Conservation (phyloP, 2,797 vertebrate genomes). For the Crax fasciolata region DNA sequence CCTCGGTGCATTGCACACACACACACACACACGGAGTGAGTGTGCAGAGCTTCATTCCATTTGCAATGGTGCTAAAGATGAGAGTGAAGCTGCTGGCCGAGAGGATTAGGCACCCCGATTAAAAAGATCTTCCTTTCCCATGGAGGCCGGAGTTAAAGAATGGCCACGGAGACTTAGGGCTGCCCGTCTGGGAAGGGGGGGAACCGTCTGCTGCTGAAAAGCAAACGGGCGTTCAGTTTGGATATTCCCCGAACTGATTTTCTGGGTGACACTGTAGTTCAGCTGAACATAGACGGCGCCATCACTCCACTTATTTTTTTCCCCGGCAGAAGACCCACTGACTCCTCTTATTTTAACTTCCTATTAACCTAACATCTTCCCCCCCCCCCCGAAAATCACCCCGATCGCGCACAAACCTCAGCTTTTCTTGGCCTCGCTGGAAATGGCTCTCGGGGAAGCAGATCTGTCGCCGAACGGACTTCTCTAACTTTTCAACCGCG, state of each 20-base stretch:
- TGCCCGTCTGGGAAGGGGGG: constrained; percentile 23
- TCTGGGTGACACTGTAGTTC: constrained; percentile 83
- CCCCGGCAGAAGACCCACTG: constrained; percentile 73
- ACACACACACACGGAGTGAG: neutral
- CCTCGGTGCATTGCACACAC: neutral
- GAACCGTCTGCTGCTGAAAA: constrained; percentile 64
- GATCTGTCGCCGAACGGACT: constrained; percentile 69
- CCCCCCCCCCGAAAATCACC: constrained; percentile 39
- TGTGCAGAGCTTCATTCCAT: constrained; percentile 40
- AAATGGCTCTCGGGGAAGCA: constrained; percentile 45
- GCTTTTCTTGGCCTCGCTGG: constrained; percentile 61
- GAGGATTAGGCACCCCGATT: constrained; percentile 45
- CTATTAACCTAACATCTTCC: constrained; percentile 75
- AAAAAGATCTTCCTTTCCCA: constrained; percentile 36
- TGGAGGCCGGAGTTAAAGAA: neutral
- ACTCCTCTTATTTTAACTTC: constrained; percentile 85
- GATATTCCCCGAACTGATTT: constrained; percentile 79
- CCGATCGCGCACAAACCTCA: constrained; percentile 60
- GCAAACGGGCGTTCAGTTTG: constrained; percentile 78
- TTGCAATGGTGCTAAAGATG: constrained; percentile 40
- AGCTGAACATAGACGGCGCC: constrained; percentile 87
- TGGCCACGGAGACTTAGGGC: constrained; percentile 16
- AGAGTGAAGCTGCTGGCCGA: neutral
- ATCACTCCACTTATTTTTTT: constrained; percentile 84
- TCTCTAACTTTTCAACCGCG: constrained; percentile 84